Evolutionary conservation across 2,113 vertebrate species (phyloP), one percentile per base, ranked within the genome.

Genomic region (Chloroceryle aenea): DNA sequence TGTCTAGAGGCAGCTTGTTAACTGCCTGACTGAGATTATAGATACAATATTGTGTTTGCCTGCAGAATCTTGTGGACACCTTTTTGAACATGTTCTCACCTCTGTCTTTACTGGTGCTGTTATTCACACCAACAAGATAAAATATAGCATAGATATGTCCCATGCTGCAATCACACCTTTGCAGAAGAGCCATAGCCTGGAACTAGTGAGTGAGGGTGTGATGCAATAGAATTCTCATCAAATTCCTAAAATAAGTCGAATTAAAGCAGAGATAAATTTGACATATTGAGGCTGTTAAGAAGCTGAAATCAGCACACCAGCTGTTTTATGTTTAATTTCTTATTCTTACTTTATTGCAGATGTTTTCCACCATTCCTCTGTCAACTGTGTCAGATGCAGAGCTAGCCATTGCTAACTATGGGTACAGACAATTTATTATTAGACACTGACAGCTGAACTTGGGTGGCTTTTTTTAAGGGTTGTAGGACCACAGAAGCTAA

Each of bases 351-450:
- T 84, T 9, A 11, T 77, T 92, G 88, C 85, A 93, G 76, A 52
- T 90, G 69, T 93, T 94, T 83, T 84, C 17, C 8, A 71, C 26
- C 21, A 32, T 9, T 90, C n/a, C 26, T 76, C 10, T 83, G 14
- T 86, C 56, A 90, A 20, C 29, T 67, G 21, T 64, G 47, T 91
- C 10, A 80, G 72, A 50, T 85, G 40, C 26, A 32, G 67, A 79
- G 61, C n/a, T 92, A 87, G 73, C 76, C 40, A 29, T 79, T 89
- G 9, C 72, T 93, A 88, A 66, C 19, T 67, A 8, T 48, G 58
- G n/a, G 55, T 89, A 71, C 27, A 85, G 72, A 32, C 20, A 67
- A 63, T 68, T 85, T 95, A 71, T 86, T 87, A 72, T 90, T 95
- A 71, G 67, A 30, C 38, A 87, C 14, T 90, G 62, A 75, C 34